phyloP scores from a whole-genome alignment of 2,888 invertebrate species.

The Pilophorus perplexus region DNA sequence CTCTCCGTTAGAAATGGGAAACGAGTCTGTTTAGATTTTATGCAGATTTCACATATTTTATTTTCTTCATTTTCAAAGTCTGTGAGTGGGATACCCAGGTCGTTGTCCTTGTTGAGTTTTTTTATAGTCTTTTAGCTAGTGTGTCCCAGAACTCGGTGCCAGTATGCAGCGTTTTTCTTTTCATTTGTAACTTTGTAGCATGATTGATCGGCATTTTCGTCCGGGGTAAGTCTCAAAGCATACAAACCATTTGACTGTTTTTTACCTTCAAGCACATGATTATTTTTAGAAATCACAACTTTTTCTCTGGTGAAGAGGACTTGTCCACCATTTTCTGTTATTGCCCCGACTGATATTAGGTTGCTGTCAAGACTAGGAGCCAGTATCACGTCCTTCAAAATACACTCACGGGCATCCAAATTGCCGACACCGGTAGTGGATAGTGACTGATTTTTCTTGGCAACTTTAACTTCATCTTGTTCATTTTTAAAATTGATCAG shows the following conservation, averaged over 20 bases:
- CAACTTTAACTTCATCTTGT: too few relatives aligned
- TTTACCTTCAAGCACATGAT: conserved; percentile 31
- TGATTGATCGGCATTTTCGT: not conserved
- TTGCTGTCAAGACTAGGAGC: conserved; percentile 27
- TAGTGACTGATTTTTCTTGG: conserved; percentile 23
- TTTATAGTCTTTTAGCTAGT: conserved; percentile 21
- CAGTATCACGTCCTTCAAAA: conserved; percentile 15
- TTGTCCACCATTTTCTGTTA: not conserved
- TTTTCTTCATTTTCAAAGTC: conserved; percentile 14
- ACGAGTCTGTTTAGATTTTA: conserved; percentile 48
- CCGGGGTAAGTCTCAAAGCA: conserved; percentile 5
- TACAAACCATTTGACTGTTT: conserved; percentile 29
- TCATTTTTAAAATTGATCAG: conserved; percentile 21
- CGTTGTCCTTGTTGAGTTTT: conserved; percentile 15
- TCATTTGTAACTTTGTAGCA: conserved; percentile 12
- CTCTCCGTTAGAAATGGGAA: conserved; percentile 48
- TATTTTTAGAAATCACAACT: conserved; percentile 11
- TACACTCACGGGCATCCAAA: conserved; percentile 26
- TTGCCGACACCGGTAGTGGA: conserved; percentile 6
- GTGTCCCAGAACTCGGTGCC: conserved; percentile 35
- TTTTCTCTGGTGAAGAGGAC: conserved; percentile 14
- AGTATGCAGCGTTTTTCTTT: conserved; percentile 13
- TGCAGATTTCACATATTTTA: conserved; percentile 46
- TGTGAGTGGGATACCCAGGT: conserved; percentile 5
- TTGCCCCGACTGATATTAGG: not conserved